These are phyloP conservation scores for Calidris pugnax DNA, from an alignment of 2,113 vertebrate species.

Conservation along the genomic window DNA sequence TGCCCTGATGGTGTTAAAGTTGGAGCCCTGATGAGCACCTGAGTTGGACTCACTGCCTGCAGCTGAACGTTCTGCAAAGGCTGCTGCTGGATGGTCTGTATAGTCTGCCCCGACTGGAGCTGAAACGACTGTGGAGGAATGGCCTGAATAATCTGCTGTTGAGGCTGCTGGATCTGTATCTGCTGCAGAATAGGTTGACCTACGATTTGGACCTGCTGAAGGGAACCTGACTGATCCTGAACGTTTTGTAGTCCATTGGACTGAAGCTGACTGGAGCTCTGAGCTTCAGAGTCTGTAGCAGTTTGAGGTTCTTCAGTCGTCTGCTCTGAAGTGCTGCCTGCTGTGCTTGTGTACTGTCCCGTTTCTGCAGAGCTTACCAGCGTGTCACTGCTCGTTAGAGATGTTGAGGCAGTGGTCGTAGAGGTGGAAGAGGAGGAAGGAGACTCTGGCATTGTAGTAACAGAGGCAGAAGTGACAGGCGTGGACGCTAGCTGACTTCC, in stretches of 20 bases:
- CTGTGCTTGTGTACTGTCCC: slow-evolving; percentile 80
- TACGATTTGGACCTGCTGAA: slow-evolving; percentile 95
- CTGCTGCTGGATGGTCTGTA: slow-evolving; percentile 90
- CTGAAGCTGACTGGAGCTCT: slow-evolving; percentile 84
- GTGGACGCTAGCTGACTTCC: slow-evolving; percentile 87
- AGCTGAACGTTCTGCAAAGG: slow-evolving; percentile 86
- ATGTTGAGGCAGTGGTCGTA: slow-evolving; percentile 77
- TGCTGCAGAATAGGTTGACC: slow-evolving; percentile 94
- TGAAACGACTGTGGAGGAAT: slow-evolving; percentile 88
- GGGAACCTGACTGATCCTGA: slow-evolving; percentile 82
- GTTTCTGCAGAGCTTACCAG: slow-evolving; percentile 82
- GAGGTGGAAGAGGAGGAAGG: slow-evolving; percentile 76
- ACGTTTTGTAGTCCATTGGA: slow-evolving; percentile 90
- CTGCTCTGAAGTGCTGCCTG: slow-evolving; percentile 75
- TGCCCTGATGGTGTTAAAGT: slow-evolving; percentile 94
- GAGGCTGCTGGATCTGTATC: slow-evolving; percentile 92
- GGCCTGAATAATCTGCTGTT: slow-evolving; percentile 85
- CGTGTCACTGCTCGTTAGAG: slow-evolving; percentile 78
- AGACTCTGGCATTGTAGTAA: slow-evolving; percentile 80
- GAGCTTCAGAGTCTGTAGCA: slow-evolving; percentile 78
- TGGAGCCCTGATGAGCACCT: slow-evolving; percentile 96
- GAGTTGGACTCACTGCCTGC: slow-evolving; percentile 92
- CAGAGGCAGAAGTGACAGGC: slow-evolving; percentile 76
- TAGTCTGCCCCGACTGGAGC: slow-evolving; percentile 88
- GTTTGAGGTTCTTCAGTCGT: slow-evolving; percentile 80